These are phyloP conservation scores for Muricea muricata DNA, from an alignment of 92 coral and sea anemone genomes.

Conservation along the genomic window DNA sequence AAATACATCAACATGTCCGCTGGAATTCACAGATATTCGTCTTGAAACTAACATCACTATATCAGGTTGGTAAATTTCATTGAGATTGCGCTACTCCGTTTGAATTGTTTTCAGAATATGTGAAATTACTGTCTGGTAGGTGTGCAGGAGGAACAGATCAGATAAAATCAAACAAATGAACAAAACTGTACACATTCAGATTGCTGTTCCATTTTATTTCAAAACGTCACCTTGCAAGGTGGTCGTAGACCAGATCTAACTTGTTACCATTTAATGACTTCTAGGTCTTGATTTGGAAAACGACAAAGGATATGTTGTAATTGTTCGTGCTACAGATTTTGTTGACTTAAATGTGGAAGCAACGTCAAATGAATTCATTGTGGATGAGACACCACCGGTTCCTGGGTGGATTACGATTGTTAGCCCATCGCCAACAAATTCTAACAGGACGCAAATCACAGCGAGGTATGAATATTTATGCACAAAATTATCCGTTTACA, in stretches of 20 bases:
- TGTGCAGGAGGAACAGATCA: too few species aligned
- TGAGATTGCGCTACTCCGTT: too few species aligned
- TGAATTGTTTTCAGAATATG: too few species aligned
- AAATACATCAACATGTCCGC: conserved; percentile 43
- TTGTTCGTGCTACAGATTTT: conserved; percentile 75
- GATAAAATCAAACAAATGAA: too few species aligned
- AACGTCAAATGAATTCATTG: conserved; percentile 75
- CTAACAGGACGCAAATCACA: conserved; percentile 40
- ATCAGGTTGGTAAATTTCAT: conserved; percentile 57
- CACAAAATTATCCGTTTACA: too few species aligned
- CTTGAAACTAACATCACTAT: conserved; percentile 53
- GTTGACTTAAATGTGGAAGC: conserved; percentile 78
- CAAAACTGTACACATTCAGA: too few species aligned
- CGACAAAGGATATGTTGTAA: conserved; percentile 71
- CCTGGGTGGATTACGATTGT: conserved; percentile 65
- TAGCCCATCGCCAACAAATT: conserved; percentile 42
- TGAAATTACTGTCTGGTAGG: too few species aligned
- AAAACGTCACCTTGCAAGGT: too few species aligned
- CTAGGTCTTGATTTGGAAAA: conserved; percentile 77
- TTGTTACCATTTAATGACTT: background rate
- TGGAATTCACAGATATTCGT: conserved; percentile 66
- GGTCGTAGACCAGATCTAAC: too few species aligned
- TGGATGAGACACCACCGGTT: conserved; percentile 82
- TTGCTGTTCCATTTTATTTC: too few species aligned
- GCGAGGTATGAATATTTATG: conserved; percentile 45